Conservation (phyloP, 2,888 invertebrate genomes). For the Microplitis manilae region DNA sequence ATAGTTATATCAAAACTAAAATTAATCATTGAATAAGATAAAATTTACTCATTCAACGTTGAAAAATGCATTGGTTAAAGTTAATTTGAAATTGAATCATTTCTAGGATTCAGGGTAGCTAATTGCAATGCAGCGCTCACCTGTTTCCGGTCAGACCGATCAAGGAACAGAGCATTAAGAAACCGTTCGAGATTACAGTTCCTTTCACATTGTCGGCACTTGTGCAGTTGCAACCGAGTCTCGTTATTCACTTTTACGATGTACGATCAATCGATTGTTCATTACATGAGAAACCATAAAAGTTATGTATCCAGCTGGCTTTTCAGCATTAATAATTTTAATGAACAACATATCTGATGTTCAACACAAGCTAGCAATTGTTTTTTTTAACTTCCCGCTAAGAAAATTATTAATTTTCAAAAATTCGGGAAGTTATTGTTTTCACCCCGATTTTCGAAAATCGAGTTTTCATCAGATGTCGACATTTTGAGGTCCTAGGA, state of each 20-base stretch:
- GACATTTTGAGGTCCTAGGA: too few species aligned
- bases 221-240: constrained; percentile 5
- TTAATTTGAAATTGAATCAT: constrained; percentile 19
- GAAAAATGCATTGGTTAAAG: not conserved
- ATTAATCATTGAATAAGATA: not conserved
- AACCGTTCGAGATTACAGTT: constrained; percentile 35
- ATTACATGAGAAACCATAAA: constrained; percentile 31
- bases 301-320: constrained; percentile 29
- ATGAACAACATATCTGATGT: constrained; percentile 6
- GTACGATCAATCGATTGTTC: constrained; percentile 35
- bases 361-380: not conserved
- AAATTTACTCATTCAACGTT: not conserved
- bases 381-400: not conserved
- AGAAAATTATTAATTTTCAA: too few species aligned
- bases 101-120: constrained; percentile 23
- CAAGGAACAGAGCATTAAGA: constrained; percentile 10
- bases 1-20: constrained; percentile 3
- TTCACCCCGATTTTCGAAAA: too few species aligned
- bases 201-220: constrained; percentile 8
- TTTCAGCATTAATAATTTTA: constrained; percentile 7
- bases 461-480: too few species aligned
- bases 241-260: not conserved
- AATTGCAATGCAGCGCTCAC: constrained; percentile 28
- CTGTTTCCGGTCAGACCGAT: constrained; percentile 31
- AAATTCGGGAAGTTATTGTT: too few species aligned